Base-by-base conservation (phyloP, 1,140 invertebrate genomes). In the Pollicipes pollicipes region DNA sequence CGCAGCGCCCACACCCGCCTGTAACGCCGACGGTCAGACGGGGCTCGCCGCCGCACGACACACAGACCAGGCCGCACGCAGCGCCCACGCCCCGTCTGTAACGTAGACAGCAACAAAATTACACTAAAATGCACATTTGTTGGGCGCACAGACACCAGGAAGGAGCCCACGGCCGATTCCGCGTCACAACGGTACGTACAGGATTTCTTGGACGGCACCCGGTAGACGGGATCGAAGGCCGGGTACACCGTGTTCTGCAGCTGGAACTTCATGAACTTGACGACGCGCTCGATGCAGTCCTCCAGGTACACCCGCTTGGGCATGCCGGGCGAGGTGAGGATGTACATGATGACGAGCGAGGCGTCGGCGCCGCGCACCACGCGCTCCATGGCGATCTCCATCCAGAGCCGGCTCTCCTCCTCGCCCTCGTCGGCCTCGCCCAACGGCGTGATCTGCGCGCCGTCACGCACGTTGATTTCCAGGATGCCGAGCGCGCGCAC, bases 241-340 rank as follows among this genome's bases (percentile, higher is more conserved):
- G 97, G 97, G 82, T 93, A 99, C 74, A 99, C 93, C 0, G 95
- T 96, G 79, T 98, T 95, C 74, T 90, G 88, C 24, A 98, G 81
- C 81, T 97, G 94, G 81, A 93, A 97, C 82, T 98, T 98, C 73
- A 93, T 88, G 80, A 97, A 95, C 76, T 93, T 83, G 35, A 98
- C 90, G 75, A 98, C 90, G 77, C 93, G 84, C 78, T 99, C 95
- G 75, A 99, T 98, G 72, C 97, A 92, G 82, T 99, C 96, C 82
- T 99, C 96, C 70, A 97, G 79, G 77, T 93, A 93, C 68, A 95
- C 88, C 76, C 89, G 85, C 81, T 97, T 97, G 67, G 91, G 91
- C 93, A 97, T 97, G 78, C 93, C 91, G 37, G 84, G 85, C 16
- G 94, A 91, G 0, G 95, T 98, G 87, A 98, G 92, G 73, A 98